These are phyloP conservation scores for Ceraclea dissimilis DNA, from an alignment of 2,888 invertebrate species.

Conservation along the genomic window DNA sequence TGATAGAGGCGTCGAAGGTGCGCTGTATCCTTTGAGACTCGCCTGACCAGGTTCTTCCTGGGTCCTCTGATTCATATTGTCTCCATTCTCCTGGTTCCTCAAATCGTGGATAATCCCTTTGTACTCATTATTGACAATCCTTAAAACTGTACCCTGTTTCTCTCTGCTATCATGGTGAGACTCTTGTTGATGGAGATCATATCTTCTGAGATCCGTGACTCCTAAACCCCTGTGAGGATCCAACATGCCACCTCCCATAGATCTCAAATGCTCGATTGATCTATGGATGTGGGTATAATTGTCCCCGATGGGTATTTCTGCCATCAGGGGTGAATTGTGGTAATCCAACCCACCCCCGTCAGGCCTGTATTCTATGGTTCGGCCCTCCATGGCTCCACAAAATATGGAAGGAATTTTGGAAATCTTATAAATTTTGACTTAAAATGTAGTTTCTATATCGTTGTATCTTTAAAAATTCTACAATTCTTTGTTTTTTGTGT, in stretches of 20 bases:
- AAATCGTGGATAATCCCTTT: constrained; percentile 44
- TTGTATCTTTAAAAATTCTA: background rate
- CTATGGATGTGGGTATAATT: constrained; percentile 59
- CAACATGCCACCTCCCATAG: constrained; percentile 47
- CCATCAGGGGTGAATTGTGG: constrained; percentile 60
- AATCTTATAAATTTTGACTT: too few species aligned
- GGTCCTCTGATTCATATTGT: constrained; percentile 34
- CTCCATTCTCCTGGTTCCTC: constrained; percentile 43
- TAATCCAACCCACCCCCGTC: constrained; percentile 58
- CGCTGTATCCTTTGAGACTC: constrained; percentile 42
- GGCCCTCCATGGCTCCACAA: constrained; percentile 39
- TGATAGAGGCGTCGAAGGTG: constrained; percentile 46
- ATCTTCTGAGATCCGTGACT: constrained; percentile 44
- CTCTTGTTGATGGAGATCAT: constrained; percentile 40
- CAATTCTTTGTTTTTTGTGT: background rate
- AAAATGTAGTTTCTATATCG: too few species aligned
- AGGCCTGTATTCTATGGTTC: constrained; percentile 48
- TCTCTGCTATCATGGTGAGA: constrained; percentile 43
- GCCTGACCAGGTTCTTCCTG: constrained; percentile 39
- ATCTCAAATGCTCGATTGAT: constrained; percentile 57
- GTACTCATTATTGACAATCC: constrained; percentile 43
- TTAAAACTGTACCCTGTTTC: constrained; percentile 43
- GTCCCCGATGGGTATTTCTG: constrained; percentile 57
- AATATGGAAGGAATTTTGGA: background rate
- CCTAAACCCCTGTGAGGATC: constrained; percentile 46